phyloP scores from a whole-genome alignment of 2,888 invertebrate species.

The Meliscaeva auricollis region DNA sequence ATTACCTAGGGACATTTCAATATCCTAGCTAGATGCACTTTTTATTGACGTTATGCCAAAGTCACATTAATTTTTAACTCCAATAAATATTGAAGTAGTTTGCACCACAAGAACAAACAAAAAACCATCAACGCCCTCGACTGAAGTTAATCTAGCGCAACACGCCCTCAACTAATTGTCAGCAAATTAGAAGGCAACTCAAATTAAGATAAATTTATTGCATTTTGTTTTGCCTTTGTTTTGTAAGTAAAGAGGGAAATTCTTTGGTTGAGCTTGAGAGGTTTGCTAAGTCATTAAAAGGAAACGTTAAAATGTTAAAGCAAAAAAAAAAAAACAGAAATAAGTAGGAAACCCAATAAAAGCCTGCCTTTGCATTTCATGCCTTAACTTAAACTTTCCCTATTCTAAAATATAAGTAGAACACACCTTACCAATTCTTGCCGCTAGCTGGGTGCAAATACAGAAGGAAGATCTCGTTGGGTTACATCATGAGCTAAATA shows the following conservation, averaged over 20 bases:
- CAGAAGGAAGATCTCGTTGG: conserved; percentile 38
- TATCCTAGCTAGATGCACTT: too few species aligned
- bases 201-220: conserved; percentile 39
- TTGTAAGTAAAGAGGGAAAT: neutral
- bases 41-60: neutral
- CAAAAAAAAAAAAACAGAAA: neutral
- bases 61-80: conserved; percentile 15
- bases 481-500: conserved; percentile 52
- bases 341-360: neutral
- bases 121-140: conserved; percentile 4
- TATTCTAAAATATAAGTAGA: conserved; percentile 9
- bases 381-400: conserved; percentile 24
- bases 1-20: too few species aligned
- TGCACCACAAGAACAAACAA: neutral
- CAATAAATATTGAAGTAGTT: conserved; percentile 31
- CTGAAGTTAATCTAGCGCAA: conserved; percentile 14
- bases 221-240: conserved; percentile 30
- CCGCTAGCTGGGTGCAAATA: conserved; percentile 12
- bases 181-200: conserved; percentile 17
- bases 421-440: conserved; percentile 18
- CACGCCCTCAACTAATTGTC: conserved; percentile 28
- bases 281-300: conserved; percentile 6
- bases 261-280: neutral
- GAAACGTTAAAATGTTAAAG: neutral
- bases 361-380: neutral